A percentile compares a stretch with the other conserved stretches of the same genome.
These are phyloP conservation scores for Babyrousa celebensis DNA, from an alignment of 2,797 vertebrate species.

Conservation along the genomic window DNA sequence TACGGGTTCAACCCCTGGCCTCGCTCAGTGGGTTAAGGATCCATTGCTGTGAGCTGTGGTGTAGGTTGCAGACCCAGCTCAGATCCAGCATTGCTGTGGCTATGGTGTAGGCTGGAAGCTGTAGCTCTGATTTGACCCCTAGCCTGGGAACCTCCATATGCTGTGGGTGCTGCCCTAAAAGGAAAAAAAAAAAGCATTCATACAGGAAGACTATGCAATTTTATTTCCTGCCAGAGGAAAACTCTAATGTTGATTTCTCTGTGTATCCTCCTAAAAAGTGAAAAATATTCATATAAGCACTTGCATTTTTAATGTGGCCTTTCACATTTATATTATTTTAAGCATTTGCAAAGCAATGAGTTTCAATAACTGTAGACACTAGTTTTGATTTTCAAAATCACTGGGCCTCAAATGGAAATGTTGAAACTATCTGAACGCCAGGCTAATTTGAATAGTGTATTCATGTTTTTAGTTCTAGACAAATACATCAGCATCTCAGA, in stretches of 20 bases:
- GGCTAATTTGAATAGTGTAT: slow-evolving; percentile 53
- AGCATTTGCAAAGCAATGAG: slow-evolving; percentile 59
- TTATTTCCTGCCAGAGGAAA: slow-evolving; percentile 70
- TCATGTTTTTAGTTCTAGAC: slow-evolving; percentile 71
- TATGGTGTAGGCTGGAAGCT: too few species aligned
- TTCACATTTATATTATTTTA: slow-evolving; percentile 71
- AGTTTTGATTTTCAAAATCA: slow-evolving; percentile 83
- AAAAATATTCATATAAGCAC: slow-evolving; percentile 64
- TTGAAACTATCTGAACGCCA: slow-evolving; percentile 69
- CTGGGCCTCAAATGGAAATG: slow-evolving; percentile 73
- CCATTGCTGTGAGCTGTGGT: too few species aligned
- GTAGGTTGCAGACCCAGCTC: too few species aligned
- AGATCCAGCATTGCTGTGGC: too few species aligned
- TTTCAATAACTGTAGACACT: slow-evolving; percentile 61
- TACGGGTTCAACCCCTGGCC: too few species aligned
- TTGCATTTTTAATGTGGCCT: slow-evolving; percentile 76
- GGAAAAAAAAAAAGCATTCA: too few species aligned
- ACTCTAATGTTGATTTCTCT: slow-evolving; percentile 63
- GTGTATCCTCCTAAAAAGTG: slow-evolving; percentile 62
- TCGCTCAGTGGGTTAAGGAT: too few species aligned
- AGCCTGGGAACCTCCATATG: too few species aligned
- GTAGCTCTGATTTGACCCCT: too few species aligned
- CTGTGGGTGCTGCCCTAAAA: too few species aligned
- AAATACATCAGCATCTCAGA: slow-evolving; percentile 75
- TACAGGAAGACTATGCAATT: slow-evolving; percentile 40